These are phyloP conservation scores for Eudyptes chrysolophus DNA, from an alignment of 2,113 vertebrate genomes.

Conservation along the genomic window DNA sequence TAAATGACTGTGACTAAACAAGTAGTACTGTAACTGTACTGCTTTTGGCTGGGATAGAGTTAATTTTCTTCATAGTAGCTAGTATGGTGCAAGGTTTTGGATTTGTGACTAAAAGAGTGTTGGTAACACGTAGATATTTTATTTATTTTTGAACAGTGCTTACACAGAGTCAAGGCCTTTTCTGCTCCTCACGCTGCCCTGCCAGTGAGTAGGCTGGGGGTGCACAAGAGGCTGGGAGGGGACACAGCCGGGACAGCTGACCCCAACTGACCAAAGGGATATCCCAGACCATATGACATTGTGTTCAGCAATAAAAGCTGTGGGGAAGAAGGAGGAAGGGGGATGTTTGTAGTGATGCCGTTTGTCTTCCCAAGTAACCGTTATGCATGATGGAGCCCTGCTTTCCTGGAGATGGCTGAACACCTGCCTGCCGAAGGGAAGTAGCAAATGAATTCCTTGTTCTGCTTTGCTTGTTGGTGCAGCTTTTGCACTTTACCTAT, in stretches of 20 bases:
- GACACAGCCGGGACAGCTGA: not conserved
- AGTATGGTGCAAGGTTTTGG: not conserved
- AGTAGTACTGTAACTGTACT: not conserved
- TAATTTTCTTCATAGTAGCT: not conserved
- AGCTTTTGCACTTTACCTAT: not conserved
- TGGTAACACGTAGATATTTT: not conserved
- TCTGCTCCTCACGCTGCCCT: rapidly evolving
- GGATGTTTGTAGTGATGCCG: rapidly evolving
- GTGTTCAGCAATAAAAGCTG: not conserved
- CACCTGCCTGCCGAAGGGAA: too few relatives aligned
- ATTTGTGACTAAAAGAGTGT: not conserved
- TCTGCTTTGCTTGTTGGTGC: not conserved
- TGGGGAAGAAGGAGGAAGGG: not conserved
- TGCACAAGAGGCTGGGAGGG: not conserved
- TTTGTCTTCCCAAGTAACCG: not conserved
- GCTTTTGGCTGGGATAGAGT: not conserved
- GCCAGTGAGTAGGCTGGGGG: rapidly evolving
- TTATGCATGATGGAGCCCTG: rapidly evolving
- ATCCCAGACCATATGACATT: not conserved
- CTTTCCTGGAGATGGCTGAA: not conserved
- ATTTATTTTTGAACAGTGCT: not conserved
- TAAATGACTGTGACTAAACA: not conserved
- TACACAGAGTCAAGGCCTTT: not conserved
- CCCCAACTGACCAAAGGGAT: not conserved
- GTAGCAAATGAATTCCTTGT: not conserved